A percentile compares a stretch with the other conserved stretches of the same genome.
Conservation (phyloP, 2,888 invertebrate species). For the Phengaris alcon region DNA sequence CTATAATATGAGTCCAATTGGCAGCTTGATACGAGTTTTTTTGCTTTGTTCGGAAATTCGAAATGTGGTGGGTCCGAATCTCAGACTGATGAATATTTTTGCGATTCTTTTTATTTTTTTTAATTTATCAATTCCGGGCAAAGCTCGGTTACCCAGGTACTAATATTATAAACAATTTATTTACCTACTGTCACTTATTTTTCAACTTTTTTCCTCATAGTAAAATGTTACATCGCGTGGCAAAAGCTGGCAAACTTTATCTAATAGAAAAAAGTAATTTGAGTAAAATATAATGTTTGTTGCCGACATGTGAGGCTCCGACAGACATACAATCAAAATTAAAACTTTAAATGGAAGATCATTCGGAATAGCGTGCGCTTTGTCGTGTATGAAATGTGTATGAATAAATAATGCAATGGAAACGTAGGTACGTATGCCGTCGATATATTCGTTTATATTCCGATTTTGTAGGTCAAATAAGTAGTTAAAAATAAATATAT, state of each 20-base stretch:
- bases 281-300: not conserved
- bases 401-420: slow-evolving; percentile 28
- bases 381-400: slow-evolving; percentile 10
- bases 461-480: not conserved
- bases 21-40: too few species aligned
- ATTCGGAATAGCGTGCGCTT: slow-evolving; percentile 14
- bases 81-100: too few species aligned
- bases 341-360: slow-evolving; percentile 16
- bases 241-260: not conserved
- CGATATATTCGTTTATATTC: not conserved
- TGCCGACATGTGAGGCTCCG: not conserved
- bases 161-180: too few species aligned
- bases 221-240: not conserved
- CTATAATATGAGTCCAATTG: too few species aligned
- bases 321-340: slow-evolving; percentile 15
- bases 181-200: too few species aligned
- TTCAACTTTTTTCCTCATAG: not conserved
- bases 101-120: too few species aligned
- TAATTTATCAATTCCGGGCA: too few species aligned
- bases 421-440: not conserved
- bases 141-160: too few species aligned
- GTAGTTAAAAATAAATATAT: too few species aligned
- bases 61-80: too few species aligned
- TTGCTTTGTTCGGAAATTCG: too few species aligned
- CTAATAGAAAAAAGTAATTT: slow-evolving; percentile 12